Evolutionary conservation across 1,140 invertebrate genomes (phyloP).

Genomic region (Eubasilissa regina): DNA sequence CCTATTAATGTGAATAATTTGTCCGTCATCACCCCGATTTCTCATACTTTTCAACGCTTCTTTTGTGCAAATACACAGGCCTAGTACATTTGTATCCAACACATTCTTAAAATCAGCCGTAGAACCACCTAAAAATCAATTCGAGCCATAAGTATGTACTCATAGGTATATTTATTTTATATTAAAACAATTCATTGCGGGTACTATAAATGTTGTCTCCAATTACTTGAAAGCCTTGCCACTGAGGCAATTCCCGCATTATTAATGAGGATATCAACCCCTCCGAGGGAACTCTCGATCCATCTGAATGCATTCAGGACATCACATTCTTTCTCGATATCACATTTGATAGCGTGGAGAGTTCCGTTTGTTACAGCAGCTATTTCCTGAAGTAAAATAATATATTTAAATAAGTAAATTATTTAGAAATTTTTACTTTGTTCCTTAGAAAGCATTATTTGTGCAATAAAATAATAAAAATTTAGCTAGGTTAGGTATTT

Average conservation of each 20-base stretch:
- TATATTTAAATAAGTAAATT: neutral
- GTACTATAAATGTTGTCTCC: conserved; percentile 53
- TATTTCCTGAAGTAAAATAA: conserved; percentile 33
- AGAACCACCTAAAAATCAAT: conserved; percentile 35
- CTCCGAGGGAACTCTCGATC: conserved; percentile 75
- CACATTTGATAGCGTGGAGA: conserved; percentile 69
- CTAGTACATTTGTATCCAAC: conserved; percentile 74
- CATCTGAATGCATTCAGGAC: conserved; percentile 78
- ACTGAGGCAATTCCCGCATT: conserved; percentile 73
- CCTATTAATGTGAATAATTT: conserved; percentile 80
- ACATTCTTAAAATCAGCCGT: conserved; percentile 52
- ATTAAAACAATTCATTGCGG: conserved; percentile 60
- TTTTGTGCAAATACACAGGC: conserved; percentile 72
- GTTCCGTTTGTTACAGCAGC: conserved; percentile 62
- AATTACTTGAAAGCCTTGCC: conserved; percentile 39
- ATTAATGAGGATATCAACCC: conserved; percentile 82
- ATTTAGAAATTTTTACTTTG: too few relatives aligned
- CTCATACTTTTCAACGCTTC: conserved; percentile 76
- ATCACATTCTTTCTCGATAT: conserved; percentile 78
- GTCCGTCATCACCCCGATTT: conserved; percentile 75
- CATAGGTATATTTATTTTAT: conserved; percentile 54
- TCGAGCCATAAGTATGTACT: neutral
- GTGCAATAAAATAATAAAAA: too few relatives aligned
- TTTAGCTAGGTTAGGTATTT: too few relatives aligned
- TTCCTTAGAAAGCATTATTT: too few relatives aligned